phyloP scores from a whole-genome alignment of 2,113 vertebrate genomes.

The Hymenochirus boettgeri region DNA sequence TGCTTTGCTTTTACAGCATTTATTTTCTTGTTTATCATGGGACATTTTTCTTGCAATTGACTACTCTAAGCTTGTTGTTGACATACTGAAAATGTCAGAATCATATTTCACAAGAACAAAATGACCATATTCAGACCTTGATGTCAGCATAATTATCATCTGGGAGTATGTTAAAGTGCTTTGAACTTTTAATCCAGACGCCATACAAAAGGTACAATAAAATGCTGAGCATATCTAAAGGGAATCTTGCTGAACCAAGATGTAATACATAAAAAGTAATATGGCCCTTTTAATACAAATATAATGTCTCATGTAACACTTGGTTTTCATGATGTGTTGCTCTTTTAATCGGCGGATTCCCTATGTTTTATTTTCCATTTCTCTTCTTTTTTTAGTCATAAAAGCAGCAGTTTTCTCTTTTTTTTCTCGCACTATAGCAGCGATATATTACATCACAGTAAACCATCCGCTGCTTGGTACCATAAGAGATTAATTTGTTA shows the following conservation, averaged over 20 bases:
- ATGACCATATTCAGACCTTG: conserved; percentile 42
- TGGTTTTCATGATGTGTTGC: too few relatives aligned
- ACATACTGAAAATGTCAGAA: conserved; percentile 31
- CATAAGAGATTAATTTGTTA: too few relatives aligned
- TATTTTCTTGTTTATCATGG: conserved; percentile 26
- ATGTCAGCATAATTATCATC: conserved; percentile 46
- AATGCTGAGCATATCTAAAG: neutral
- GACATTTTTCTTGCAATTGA: conserved; percentile 26
- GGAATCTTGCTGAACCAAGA: neutral
- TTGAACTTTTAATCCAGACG: conserved; percentile 43
- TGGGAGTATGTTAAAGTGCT: conserved; percentile 43
- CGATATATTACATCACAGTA: too few relatives aligned
- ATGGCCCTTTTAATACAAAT: too few relatives aligned
- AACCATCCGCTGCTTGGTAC: too few relatives aligned
- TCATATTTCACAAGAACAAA: conserved; percentile 32
- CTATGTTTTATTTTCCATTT: too few relatives aligned
- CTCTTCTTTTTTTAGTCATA: too few relatives aligned
- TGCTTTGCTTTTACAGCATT: neutral
- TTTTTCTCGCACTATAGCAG: too few relatives aligned
- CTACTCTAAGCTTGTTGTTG: conserved; percentile 22
- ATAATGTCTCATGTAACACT: too few relatives aligned
- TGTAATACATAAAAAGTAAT: neutral
- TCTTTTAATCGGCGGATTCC: too few relatives aligned
- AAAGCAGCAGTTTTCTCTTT: too few relatives aligned
- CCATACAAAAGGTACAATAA: conserved; percentile 26